These are phyloP conservation scores for Sebastes miniatus DNA, from an alignment of 2,797 vertebrate species.

Conservation along the genomic window DNA sequence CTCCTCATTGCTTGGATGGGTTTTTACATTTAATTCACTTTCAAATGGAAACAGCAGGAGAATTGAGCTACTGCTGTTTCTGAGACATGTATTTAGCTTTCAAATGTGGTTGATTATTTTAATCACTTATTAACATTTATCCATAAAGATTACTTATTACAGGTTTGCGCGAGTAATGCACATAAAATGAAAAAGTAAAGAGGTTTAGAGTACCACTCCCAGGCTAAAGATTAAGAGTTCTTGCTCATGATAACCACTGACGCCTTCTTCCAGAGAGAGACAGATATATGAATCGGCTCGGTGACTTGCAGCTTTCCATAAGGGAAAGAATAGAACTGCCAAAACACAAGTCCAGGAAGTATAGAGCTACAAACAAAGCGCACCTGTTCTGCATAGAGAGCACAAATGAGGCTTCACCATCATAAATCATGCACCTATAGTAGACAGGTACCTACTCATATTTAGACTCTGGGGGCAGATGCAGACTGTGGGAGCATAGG, in stretches of 20 bases:
- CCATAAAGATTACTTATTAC: not conserved
- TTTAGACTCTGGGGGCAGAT: constrained; percentile 47
- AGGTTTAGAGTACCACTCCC: not conserved
- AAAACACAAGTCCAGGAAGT: constrained; percentile 59
- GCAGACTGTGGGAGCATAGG: constrained; percentile 12
- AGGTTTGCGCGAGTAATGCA: not conserved
- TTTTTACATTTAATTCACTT: constrained; percentile 19
- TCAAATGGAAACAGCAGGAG: constrained; percentile 16
- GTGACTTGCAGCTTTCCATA: constrained; percentile 47
- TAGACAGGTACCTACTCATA: constrained; percentile 63
- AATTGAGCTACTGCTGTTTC: not conserved
- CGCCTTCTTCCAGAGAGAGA: not conserved
- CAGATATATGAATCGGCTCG: constrained; percentile 33
- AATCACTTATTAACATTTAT: constrained; percentile 1
- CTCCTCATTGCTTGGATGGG: not conserved
- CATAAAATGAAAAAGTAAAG: not conserved
- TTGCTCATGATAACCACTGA: not conserved
- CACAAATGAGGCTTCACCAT: constrained; percentile 66
- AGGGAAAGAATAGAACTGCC: constrained; percentile 50
- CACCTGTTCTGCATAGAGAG: constrained; percentile 75
- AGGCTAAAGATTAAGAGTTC: constrained; percentile 7
- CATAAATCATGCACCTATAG: constrained; percentile 73
- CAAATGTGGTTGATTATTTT: constrained; percentile 7
- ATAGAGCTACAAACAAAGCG: constrained; percentile 60
- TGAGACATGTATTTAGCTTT: not conserved